Evolutionary conservation across 2,113 vertebrate species (phyloP).

Genomic region (Macrotus californicus): DNA sequence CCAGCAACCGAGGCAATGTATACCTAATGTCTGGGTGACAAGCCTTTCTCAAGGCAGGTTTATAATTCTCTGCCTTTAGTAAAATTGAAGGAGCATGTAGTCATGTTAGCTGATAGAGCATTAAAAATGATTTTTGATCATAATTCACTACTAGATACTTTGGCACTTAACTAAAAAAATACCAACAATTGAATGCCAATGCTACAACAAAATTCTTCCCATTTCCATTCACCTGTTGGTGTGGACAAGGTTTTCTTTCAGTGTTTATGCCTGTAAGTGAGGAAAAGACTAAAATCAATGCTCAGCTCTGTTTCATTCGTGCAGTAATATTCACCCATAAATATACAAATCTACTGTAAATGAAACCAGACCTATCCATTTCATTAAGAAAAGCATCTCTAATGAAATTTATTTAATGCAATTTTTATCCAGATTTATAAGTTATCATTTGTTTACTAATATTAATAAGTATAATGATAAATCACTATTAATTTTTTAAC

Average conservation of each 20-base stretch:
- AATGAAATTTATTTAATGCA: background rate
- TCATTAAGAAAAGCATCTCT: constrained; percentile 5
- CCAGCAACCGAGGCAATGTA: constrained; percentile 21
- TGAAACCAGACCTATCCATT: background rate
- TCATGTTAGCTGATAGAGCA: constrained; percentile 29
- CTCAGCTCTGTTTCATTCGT: background rate
- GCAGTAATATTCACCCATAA: background rate
- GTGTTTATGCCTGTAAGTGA: background rate
- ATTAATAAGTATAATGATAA: background rate
- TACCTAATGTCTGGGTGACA: background rate
- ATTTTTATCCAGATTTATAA: background rate
- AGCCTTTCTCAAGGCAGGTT: background rate
- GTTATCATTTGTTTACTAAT: constrained; percentile 13
- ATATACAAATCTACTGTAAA: background rate
- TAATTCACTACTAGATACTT: constrained; percentile 7
- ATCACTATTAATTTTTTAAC: background rate
- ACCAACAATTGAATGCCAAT: background rate
- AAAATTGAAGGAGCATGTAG: background rate
- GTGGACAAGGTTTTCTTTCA: background rate
- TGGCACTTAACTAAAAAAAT: background rate
- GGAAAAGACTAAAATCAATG: background rate
- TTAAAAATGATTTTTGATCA: constrained; percentile 41
- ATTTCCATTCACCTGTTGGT: background rate
- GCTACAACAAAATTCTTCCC: background rate
- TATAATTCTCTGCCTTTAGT: constrained; percentile 36